phyloP scores from a whole-genome alignment of 2,113 vertebrate species.

The Engraulis encrasicolus region DNA sequence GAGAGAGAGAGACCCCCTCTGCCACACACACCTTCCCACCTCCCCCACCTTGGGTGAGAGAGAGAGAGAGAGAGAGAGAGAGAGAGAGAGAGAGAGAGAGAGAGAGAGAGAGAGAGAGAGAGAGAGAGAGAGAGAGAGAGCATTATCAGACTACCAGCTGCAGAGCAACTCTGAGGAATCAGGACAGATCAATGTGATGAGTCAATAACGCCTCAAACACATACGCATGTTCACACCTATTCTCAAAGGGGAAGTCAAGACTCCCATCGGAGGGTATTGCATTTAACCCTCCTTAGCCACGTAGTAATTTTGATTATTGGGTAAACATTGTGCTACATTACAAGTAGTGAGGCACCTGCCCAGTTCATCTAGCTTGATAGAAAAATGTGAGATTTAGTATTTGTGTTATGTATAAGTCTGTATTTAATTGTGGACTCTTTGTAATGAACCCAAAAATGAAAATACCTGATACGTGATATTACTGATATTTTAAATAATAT shows the following conservation, averaged over 20 bases:
- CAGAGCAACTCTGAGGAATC: neutral
- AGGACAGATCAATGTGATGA: too few relatives aligned
- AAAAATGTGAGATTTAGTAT: neutral
- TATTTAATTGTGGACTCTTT: neutral
- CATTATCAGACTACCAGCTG: neutral
- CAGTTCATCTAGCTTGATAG: neutral
- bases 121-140: neutral
- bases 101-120: too few relatives aligned
- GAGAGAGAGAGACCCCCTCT: neutral
- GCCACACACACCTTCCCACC: too few relatives aligned
- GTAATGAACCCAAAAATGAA: neutral
- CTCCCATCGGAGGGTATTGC: neutral
- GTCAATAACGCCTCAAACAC: neutral
- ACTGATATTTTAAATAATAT: neutral
- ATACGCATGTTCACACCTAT: slow-evolving; percentile 6
- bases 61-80: too few relatives aligned
- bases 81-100: too few relatives aligned
- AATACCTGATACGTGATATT: too few relatives aligned
- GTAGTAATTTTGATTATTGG: neutral
- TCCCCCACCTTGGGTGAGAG: too few relatives aligned
- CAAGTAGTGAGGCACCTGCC: neutral
- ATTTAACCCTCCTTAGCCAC: neutral
- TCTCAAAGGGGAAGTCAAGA: slow-evolving; percentile 5
- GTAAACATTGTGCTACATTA: neutral
- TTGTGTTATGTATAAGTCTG: neutral